These are phyloP conservation scores for Metopolophium dirhodum DNA, from an alignment of 1,140 invertebrate genomes.

Conservation along the genomic window DNA sequence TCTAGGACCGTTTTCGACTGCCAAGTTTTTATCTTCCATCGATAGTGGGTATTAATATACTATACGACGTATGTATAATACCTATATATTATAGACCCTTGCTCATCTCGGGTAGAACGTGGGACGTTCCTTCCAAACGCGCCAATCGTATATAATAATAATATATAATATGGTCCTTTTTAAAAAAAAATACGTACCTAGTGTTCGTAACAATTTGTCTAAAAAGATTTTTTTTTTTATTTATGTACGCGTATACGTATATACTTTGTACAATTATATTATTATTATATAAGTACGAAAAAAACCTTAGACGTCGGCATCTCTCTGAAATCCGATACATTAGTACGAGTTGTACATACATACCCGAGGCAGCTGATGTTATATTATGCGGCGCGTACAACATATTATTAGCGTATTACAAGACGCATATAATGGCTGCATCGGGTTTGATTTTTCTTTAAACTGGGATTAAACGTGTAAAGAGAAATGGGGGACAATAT, in stretches of 20 bases:
- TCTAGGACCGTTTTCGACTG: neutral
- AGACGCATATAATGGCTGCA: neutral
- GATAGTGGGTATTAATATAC: neutral
- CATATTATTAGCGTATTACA: conserved; percentile 37
- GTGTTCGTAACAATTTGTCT: neutral
- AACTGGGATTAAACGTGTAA: conserved; percentile 31
- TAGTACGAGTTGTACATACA: neutral
- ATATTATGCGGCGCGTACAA: neutral
- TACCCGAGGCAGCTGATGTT: neutral
- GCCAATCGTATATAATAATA: neutral
- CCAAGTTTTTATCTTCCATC: neutral
- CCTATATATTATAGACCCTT: neutral
- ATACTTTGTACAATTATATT: neutral
- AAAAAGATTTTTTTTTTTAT: neutral
- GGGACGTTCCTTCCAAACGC: neutral
- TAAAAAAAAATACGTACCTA: neutral
- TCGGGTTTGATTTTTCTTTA: neutral
- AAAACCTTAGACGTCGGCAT: neutral
- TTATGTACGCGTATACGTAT: neutral
- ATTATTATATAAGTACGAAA: neutral
- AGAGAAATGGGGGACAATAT: neutral
- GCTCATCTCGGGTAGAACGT: neutral
- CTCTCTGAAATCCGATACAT: conserved; percentile 37
- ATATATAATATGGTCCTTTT: neutral
- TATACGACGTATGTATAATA: neutral